Conservation (phyloP, 2,113 vertebrate genomes). For the Pseudopodoces humilis region DNA sequence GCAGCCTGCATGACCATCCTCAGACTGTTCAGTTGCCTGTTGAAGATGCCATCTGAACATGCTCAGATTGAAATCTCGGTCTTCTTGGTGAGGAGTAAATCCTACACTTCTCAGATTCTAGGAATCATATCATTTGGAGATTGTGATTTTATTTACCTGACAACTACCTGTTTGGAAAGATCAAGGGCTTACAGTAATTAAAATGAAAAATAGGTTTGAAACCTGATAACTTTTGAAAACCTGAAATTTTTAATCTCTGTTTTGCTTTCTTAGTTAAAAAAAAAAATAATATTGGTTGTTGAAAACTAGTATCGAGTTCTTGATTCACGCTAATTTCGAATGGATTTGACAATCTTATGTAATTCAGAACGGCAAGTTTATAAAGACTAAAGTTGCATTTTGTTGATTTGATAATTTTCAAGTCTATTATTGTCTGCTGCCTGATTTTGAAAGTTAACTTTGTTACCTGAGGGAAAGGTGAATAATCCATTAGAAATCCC, state of each 20-base stretch:
- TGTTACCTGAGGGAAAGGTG: slow-evolving; percentile 32
- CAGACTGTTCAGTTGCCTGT: background rate
- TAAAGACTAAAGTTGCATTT: background rate
- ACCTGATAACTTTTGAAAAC: background rate
- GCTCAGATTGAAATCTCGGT: background rate
- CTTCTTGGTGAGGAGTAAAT: background rate
- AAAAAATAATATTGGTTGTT: background rate
- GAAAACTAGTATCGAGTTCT: background rate
- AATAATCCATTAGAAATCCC: slow-evolving; percentile 44
- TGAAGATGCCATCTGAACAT: background rate
- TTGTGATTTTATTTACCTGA: background rate
- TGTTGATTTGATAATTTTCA: background rate
- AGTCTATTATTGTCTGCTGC: background rate
- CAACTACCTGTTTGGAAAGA: background rate
- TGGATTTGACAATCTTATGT: background rate
- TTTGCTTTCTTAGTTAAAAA: background rate
- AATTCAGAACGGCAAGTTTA: background rate
- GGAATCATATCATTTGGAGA: background rate
- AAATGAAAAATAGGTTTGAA: background rate
- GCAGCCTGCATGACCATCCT: background rate
- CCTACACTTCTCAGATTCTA: background rate
- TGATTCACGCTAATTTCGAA: background rate
- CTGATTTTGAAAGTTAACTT: slow-evolving; percentile 10
- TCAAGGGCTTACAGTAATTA: background rate
- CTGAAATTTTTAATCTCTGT: background rate